phyloP scores from a whole-genome alignment of 2,797 vertebrate genomes.

The Benthosema pterotum region DNA sequence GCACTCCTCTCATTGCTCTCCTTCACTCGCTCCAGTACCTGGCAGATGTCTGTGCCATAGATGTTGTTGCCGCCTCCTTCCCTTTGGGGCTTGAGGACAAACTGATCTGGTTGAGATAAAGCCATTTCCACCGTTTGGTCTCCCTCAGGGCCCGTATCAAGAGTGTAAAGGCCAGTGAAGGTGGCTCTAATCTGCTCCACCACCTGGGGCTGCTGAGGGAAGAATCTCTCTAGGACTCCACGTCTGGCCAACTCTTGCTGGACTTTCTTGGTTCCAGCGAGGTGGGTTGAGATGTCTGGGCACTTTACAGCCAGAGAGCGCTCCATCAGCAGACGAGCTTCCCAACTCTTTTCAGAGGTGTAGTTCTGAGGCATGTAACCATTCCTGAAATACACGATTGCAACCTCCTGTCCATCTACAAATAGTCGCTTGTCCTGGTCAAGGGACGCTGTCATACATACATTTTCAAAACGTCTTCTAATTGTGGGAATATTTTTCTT shows the following conservation, averaged over 20 bases:
- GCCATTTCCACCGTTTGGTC: conserved; percentile 64
- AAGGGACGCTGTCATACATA: conserved; percentile 81
- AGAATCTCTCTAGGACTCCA: conserved; percentile 85
- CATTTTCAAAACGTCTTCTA: conserved; percentile 84
- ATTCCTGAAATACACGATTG: conserved; percentile 93
- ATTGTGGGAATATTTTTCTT: conserved; percentile 87
- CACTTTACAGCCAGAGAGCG: conserved; percentile 37
- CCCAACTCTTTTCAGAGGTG: conserved; percentile 86
- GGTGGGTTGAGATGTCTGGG: conserved; percentile 91
- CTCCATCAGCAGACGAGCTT: conserved; percentile 69
- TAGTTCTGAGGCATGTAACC: conserved; percentile 93
- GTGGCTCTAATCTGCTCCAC: conserved; percentile 73
- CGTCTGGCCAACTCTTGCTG: conserved; percentile 90
- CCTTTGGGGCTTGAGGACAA: conserved; percentile 94
- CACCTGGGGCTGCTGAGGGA: conserved; percentile 77
- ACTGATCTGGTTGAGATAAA: conserved; percentile 84
- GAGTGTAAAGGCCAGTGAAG: too few relatives aligned
- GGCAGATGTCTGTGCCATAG: conserved; percentile 88
- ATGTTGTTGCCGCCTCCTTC: conserved; percentile 98
- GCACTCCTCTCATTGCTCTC: conserved; percentile 85
- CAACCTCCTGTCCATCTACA: conserved; percentile 88
- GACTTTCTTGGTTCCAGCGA: conserved; percentile 95
- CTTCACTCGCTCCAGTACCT: conserved; percentile 82
- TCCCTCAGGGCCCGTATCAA: too few relatives aligned
- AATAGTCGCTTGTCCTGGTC: conserved; percentile 84